A percentile compares a stretch with the other conserved stretches of the same genome.
Conservation (phyloP, 2,888 invertebrate species). For the Schizaphis graminum region DNA sequence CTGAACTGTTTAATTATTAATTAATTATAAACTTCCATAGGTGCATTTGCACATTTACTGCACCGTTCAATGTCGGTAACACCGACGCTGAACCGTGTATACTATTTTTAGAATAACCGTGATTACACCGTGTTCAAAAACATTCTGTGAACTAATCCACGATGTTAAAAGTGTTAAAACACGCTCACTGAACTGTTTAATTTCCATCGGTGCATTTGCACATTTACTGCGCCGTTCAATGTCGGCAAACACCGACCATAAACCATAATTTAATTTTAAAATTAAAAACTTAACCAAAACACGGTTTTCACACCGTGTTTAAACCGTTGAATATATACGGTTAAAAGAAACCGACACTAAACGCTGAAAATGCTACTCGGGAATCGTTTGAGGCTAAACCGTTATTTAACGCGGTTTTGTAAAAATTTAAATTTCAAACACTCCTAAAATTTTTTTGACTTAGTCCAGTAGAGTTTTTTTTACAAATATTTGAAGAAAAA, state of each 20-base stretch:
- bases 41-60: no score
- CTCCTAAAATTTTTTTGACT: no score
- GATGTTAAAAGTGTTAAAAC: not conserved
- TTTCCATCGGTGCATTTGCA: not conserved
- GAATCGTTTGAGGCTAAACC: no score
- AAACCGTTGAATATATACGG: not conserved
- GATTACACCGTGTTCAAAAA: not conserved
- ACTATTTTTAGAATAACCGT: not conserved
- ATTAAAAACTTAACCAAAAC: not conserved
- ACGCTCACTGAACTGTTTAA: not conserved
- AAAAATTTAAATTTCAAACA: no score
- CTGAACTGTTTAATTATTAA: no score
- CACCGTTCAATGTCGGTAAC: no score
- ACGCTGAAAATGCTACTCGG: no score
- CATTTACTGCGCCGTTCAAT: not conserved
- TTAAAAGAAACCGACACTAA: no score
- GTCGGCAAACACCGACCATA: not conserved
- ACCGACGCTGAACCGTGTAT: not conserved
- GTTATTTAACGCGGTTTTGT: no score
- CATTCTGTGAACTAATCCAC: not conserved
- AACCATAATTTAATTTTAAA: not conserved
- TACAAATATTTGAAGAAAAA: no score
- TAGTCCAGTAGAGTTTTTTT: no score
- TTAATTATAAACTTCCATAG: no score
- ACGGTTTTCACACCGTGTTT: not conserved